These are phyloP conservation scores for Limnephilus marmoratus DNA, from an alignment of 2,888 invertebrate species.

Conservation along the genomic window DNA sequence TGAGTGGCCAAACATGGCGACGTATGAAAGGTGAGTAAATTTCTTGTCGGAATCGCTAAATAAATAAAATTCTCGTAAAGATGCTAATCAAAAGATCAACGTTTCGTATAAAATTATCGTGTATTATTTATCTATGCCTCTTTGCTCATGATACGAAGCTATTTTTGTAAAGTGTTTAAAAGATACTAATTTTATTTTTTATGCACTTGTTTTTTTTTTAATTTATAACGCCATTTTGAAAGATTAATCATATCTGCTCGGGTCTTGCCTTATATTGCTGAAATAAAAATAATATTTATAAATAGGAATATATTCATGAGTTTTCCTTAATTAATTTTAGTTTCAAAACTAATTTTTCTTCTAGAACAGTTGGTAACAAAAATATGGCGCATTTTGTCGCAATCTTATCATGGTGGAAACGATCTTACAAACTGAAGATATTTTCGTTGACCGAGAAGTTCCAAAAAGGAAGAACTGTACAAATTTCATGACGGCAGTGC, in stretches of 20 bases:
- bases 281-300: not conserved
- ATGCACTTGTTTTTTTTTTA: not conserved
- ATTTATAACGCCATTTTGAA: not conserved
- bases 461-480: not conserved
- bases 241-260: not conserved
- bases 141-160: not conserved
- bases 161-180: not conserved
- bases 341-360: not conserved
- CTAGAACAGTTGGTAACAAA: not conserved
- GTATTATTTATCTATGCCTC: not conserved
- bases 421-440: not conserved
- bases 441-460: too few species aligned
- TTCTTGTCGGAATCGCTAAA: not conserved
- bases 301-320: not conserved
- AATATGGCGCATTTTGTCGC: not conserved
- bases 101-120: not conserved
- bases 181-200: not conserved
- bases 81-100: conserved; percentile 2
- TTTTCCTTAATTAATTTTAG: not conserved
- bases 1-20: not conserved
- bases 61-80: not conserved
- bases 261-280: not conserved
- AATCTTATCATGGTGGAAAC: not conserved
- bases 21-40: not conserved
- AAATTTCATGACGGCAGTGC: not conserved